Percentiles rank a stretch among this genome's conserved stretches.
phyloP scores from a whole-genome alignment of 1,140 invertebrate genomes.

The Sipha flava region DNA sequence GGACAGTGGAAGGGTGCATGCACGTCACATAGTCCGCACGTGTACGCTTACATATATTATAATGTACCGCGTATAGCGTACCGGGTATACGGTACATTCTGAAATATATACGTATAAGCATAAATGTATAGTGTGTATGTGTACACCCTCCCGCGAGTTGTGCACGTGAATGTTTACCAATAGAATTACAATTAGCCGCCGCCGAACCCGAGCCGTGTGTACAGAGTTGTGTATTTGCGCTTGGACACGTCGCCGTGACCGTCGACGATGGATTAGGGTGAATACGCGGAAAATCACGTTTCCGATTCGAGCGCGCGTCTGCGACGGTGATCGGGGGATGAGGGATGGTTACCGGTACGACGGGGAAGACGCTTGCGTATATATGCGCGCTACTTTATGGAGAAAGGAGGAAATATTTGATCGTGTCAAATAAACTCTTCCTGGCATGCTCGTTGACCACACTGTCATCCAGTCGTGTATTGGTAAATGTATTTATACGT shows the following conservation, averaged over 20 bases:
- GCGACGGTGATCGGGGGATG: neutral
- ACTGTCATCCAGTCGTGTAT: too few relatives aligned
- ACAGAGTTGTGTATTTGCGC: neutral
- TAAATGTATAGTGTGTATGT: neutral
- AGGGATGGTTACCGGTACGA: neutral
- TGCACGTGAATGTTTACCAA: conserved; percentile 14
- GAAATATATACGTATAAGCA: neutral
- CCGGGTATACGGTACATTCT: neutral
- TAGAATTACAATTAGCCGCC: conserved; percentile 21
- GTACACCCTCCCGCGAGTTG: neutral
- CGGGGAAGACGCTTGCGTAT: neutral
- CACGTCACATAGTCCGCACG: too few relatives aligned
- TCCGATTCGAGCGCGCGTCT: neutral
- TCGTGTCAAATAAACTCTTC: too few relatives aligned
- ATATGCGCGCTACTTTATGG: neutral
- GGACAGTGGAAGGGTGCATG: too few relatives aligned
- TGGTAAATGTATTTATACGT: too few relatives aligned
- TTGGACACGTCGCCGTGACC: conserved; percentile 19
- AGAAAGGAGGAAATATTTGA: neutral
- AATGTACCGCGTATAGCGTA: too few relatives aligned
- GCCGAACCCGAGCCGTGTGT: neutral
- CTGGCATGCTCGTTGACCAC: too few relatives aligned
- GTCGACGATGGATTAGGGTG: conserved; percentile 1
- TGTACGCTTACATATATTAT: too few relatives aligned
- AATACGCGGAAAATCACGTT: conserved; percentile 22